Evolutionary conservation across 2,113 vertebrate genomes (phyloP), one percentile per base, ranked within the genome.

Genomic region (Sclerurus mexicanus): DNA sequence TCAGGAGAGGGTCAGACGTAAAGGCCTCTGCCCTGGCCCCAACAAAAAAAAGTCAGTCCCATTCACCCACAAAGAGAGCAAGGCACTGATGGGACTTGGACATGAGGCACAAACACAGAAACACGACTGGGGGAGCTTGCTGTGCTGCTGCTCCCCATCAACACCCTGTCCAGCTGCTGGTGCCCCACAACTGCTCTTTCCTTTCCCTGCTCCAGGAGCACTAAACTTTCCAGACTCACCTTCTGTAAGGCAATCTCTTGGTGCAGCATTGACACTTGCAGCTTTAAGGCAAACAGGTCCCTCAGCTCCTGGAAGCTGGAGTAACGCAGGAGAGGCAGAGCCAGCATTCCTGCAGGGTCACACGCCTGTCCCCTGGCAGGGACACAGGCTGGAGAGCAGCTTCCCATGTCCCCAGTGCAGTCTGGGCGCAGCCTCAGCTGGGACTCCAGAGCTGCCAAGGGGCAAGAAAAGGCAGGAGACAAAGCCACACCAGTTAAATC

Each of bases 171-270:
- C 1, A 3, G 33, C 60, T 63, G 44, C 44, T 90, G 39, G 24
- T 55, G 46, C 31, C 39, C 22, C 31, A n/a, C 33, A 50, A 2
- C 1, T 71, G 37, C 30, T 53, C 77, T 52, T 30, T 55, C 12
- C n/a, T 20, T 17, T 4, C 68, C 42, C 62, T 49, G 9, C 31
- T 14, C 16, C 1, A 6, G 17, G 23, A 87, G 28, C 50, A 67
- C n/a, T 10, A 40, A 39, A 3, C 44, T 52, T 37, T n/a, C 18
- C 74, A 85, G 56, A 68, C 79, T 84, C 89, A 99, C 99, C 99
- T 98, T 98, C 47, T 99, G 98, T 9, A 99, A 96, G 80, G 97
- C 79, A n/a, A 98, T 76, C 96, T 99, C 98, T 96, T 99, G 98
- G 40, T 98, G 95, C 73, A 99, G 96, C 96, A 98, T 95, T 11